A percentile compares a stretch with the other conserved stretches of the same genome.
Evolutionary conservation across 2,113 vertebrate genomes (phyloP).

Genomic region (Gymnobelideus leadbeateri): DNA sequence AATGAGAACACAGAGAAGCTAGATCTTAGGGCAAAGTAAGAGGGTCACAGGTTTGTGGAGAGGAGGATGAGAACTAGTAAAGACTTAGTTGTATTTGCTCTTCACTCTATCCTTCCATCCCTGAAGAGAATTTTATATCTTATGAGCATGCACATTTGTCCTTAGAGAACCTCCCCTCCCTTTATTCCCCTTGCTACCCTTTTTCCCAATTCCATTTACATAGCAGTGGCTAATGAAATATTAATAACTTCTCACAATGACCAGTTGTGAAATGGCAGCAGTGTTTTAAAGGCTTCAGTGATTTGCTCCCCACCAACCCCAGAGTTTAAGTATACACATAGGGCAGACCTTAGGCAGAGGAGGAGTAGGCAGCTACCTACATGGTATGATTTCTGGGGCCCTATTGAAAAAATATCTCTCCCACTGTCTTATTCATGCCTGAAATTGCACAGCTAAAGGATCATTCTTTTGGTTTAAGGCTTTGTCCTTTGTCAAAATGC

Average conservation of each 20-base stretch:
- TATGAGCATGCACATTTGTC: neutral
- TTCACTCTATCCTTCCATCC: neutral
- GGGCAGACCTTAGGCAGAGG: neutral
- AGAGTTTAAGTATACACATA: neutral
- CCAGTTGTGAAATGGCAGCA: neutral
- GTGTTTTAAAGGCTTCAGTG: neutral
- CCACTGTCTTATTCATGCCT: slow-evolving; percentile 4
- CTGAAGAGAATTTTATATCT: neutral
- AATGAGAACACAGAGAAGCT: neutral
- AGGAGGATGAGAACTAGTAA: neutral
- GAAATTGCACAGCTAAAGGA: neutral
- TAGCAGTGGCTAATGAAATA: neutral
- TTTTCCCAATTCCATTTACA: neutral
- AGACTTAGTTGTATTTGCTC: neutral
- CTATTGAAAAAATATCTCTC: slow-evolving; percentile 2
- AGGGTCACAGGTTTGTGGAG: neutral
- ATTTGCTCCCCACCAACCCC: neutral
- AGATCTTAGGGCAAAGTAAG: fast-evolving
- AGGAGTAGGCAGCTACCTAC: slow-evolving; percentile 30
- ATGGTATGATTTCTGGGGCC: slow-evolving; percentile 3
- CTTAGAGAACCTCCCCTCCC: neutral
- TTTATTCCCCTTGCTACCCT: neutral
- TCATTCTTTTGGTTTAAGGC: neutral
- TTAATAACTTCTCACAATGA: neutral
- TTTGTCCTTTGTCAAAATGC: neutral